Evolutionary conservation across 2,113 vertebrate genomes (phyloP).

Genomic region (Crotalus horridus): DNA sequence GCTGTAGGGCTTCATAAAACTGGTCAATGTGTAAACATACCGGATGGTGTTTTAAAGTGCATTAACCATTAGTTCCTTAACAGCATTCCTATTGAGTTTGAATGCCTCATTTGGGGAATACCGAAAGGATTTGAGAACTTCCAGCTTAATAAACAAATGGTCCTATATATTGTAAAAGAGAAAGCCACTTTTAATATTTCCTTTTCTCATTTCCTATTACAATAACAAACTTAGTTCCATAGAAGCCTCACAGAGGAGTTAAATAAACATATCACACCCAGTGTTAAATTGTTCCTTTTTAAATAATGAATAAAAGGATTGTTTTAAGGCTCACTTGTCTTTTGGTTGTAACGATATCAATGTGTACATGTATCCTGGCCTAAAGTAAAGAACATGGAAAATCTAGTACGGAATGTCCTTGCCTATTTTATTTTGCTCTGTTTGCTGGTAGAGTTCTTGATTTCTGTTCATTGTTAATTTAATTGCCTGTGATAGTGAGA

Average conservation of each 20-base stretch:
- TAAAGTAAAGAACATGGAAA: background rate
- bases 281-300: background rate
- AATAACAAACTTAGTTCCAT: background rate
- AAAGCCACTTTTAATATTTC: background rate
- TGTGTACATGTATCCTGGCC: background rate
- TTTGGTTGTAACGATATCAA: background rate
- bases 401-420: background rate
- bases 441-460: background rate
- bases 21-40: background rate
- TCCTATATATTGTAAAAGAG: background rate
- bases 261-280: background rate
- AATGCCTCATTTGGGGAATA: background rate
- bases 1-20: no score
- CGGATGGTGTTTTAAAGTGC: background rate
- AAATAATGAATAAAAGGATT: background rate
- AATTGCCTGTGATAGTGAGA: slow-evolving; percentile 29
- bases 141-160: background rate
- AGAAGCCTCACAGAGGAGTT: background rate
- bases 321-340: background rate
- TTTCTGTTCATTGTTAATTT: slow-evolving; percentile 13
- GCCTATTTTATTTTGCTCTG: background rate
- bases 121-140: background rate
- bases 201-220: background rate
- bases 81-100: background rate
- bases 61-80: background rate